Evolutionary conservation across 2,888 invertebrate genomes (phyloP), one percentile per base, ranked within the genome.

Genomic region (Hypomecis atomaria): DNA sequence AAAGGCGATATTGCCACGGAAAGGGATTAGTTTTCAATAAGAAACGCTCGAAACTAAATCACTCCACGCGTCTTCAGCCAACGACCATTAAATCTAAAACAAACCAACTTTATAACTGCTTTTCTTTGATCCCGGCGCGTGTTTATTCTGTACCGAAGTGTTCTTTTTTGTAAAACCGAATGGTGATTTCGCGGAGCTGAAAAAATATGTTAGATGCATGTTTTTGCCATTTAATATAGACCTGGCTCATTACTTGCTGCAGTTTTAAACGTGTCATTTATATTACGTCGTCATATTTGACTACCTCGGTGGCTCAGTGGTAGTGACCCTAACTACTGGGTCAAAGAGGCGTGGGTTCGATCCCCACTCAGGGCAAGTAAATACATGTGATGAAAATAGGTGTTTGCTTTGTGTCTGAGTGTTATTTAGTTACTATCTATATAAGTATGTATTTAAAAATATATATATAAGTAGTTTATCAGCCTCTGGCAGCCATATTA

Each of bases 81-180:
- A 64, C 44, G 71, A 65, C 66, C 62, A 50, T 65, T 74, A 71
- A 59, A 76, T 82, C 76, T 79, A 77, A 71, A 71, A 69, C 66
- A 63, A 74, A 73, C 65, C 63, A 66, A 71, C 71, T 75, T 76
- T 73, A 76, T 67, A 71, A 68, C 70, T 67, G 55, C 7, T 64
- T 66, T 55, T 69, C 76, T 84, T 84, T 84, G 84, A 84, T 84
- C 78, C 73, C 34, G 54, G 43, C 44, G 50, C 38, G 11, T 71
- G 65, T 67, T 69, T 67, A 53, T 59, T 56, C 54, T 56, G 52
- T 37, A 11, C 52, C 45, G 38, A 56, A 59, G 64, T 64, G 59
- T 56, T 64, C 59, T 55, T 64, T 55, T 56, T 62, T 59, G 58
- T 59, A 23, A 59, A 38, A 64, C 64, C 50, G 49, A 58, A 53